A percentile compares a stretch with the other conserved stretches of the same genome.
Evolutionary conservation across 2,888 invertebrate species (phyloP).

Genomic region (Branchipolynoe longqiensis): DNA sequence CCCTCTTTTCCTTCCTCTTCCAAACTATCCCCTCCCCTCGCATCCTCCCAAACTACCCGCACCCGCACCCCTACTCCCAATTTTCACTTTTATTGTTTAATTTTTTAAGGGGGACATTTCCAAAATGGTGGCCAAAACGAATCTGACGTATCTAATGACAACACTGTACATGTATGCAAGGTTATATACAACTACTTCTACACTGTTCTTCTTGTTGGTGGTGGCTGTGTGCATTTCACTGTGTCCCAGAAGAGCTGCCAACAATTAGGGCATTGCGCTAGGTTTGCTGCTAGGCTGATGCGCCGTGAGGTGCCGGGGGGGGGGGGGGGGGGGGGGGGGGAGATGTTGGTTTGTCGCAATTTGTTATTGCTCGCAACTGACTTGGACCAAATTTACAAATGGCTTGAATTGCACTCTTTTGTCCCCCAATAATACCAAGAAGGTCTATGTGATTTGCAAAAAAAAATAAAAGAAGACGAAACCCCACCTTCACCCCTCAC

Average conservation of each 20-base stretch:
- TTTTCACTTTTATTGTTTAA: too few species aligned
- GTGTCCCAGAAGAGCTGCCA: not conserved
- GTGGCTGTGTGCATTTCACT: too few species aligned
- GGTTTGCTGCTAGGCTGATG: not conserved
- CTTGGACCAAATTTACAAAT: conserved; percentile 47
- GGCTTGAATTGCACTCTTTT: conserved; percentile 32
- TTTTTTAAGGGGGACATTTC: too few species aligned
- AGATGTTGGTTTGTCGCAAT: not conserved
- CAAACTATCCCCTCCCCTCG: too few species aligned
- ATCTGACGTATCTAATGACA: not conserved
- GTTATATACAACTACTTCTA: not conserved
- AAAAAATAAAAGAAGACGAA: not conserved
- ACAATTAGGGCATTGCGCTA: not conserved
- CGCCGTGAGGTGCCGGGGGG: too few species aligned
- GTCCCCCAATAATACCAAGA: not conserved
- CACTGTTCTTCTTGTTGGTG: too few species aligned
- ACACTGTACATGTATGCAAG: conserved; percentile 28
- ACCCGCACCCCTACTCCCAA: too few species aligned
- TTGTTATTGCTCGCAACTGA: conserved; percentile 15
- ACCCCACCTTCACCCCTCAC: too few species aligned
- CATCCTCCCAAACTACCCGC: too few species aligned
- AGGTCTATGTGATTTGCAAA: conserved; percentile 37
- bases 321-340: too few species aligned
- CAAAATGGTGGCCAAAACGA: conserved; percentile 14
- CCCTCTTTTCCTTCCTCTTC: too few species aligned